These are phyloP conservation scores for Drosophila flavopinicola DNA, from an alignment of 2,888 invertebrate genomes.

Conservation along the genomic window DNA sequence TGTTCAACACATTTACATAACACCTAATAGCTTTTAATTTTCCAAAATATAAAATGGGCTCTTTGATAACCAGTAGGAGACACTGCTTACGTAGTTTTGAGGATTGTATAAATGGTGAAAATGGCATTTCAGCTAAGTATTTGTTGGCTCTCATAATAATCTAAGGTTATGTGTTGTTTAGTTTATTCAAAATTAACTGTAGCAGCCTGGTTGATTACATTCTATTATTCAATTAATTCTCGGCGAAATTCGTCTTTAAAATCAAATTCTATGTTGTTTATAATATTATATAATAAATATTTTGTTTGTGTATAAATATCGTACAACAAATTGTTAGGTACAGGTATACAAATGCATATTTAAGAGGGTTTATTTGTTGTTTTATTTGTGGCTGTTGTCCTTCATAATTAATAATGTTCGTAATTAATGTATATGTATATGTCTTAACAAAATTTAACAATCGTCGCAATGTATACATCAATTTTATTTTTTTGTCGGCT, in stretches of 20 bases:
- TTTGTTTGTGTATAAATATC: slow-evolving; percentile 32
- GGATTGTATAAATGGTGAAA: slow-evolving; percentile 23
- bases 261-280: slow-evolving; percentile 35
- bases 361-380: slow-evolving; percentile 20
- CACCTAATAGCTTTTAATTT: slow-evolving; percentile 21
- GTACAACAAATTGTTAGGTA: slow-evolving; percentile 39
- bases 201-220: slow-evolving; percentile 35
- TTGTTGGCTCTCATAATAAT: slow-evolving; percentile 4
- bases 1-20: slow-evolving; percentile 50
- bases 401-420: neutral
- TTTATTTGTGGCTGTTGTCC: slow-evolving; percentile 6
- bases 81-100: slow-evolving; percentile 24
- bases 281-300: slow-evolving; percentile 38
- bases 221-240: slow-evolving; percentile 24
- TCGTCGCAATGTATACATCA: neutral
- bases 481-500: no score
- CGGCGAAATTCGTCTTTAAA: slow-evolving; percentile 47
- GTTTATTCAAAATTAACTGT: slow-evolving; percentile 18
- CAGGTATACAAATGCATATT: slow-evolving; percentile 53
- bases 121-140: slow-evolving; percentile 11
- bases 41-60: neutral
- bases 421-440: neutral
- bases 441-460: slow-evolving; percentile 7
- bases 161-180: slow-evolving; percentile 4
- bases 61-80: neutral